Base-by-base conservation (phyloP, 1,140 invertebrate species). In the Tribolium madens region DNA sequence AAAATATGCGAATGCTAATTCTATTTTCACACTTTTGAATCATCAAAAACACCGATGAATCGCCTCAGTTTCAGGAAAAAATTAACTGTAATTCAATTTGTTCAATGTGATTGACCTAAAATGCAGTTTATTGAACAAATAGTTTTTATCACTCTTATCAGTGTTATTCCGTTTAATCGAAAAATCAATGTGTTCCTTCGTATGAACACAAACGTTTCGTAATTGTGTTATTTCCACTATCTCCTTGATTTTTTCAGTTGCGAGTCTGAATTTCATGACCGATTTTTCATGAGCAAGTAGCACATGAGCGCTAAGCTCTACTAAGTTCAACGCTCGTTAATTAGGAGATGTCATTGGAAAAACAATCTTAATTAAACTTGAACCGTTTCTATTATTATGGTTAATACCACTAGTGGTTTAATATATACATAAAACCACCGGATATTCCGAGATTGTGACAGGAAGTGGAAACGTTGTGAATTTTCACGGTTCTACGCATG, bases 361-460 rank as follows among this genome's bases (percentile, higher is more conserved):
- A 42, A 42, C 36, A 42, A 26, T 26, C 21, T 42, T 42, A 42
- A 42, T 42, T 42, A 42, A 9, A 42, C 9, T n/a, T 42, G 6
- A 42, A 42, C 36, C 36, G 36, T 42, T 42, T n/a, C 21, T 26
- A 26, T 26, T 26, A 26, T 26, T 26, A n/a, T 3, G 26, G 2
- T 31, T 31, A 31, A 31, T 31, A 3, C 26, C 6, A 31, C 2
- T 31, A 2, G 36, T 42, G 3, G 0, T 42, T 42, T 36, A 36
- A 36, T 2, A 36, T 36, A 36, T 36, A 7, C 33, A 36, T 2
- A 26, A 42, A 42, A n/a, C 13, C 10, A 26, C 52, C 52, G 52
- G 52, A 57, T 57, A 57, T 57, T 21, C 52, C 9, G 52, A 74
- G 57, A 74, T 18, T 74, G 57, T 52, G 14, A 17, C 73, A 33